Conservation (phyloP, 2,888 invertebrate genomes). For the Taenaris catops region DNA sequence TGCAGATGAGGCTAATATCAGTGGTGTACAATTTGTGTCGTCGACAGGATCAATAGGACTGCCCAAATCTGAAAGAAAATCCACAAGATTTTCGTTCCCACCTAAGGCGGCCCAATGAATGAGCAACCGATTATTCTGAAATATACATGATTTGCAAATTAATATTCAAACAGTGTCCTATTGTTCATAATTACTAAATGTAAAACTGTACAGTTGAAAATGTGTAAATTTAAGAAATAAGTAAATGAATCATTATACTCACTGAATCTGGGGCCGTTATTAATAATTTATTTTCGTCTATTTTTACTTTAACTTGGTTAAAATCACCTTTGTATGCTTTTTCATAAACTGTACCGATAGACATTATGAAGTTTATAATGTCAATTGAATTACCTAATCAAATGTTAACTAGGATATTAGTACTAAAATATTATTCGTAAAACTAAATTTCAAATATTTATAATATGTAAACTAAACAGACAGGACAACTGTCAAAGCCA, state of each 20-base stretch:
- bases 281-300: conserved; percentile 72
- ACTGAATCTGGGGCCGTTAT: conserved; percentile 50
- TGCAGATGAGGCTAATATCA: conserved; percentile 90
- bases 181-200: not conserved
- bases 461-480: too few relatives aligned
- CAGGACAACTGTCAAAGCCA: too few relatives aligned
- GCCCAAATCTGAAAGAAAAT: conserved; percentile 82
- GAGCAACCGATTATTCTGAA: conserved; percentile 84
- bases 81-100: conserved; percentile 87
- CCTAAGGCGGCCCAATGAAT: conserved; percentile 91
- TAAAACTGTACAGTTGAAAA: not conserved
- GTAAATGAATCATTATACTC: conserved; percentile 26
- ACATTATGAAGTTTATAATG: conserved; percentile 36
- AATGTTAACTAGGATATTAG: too few relatives aligned
- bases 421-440: too few relatives aligned
- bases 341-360: conserved; percentile 78
- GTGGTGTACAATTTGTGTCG: conserved; percentile 88
- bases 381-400: too few relatives aligned
- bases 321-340: conserved; percentile 87
- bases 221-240: too few relatives aligned
- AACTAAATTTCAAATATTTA: too few relatives aligned
- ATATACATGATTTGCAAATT: not conserved
- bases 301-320: conserved; percentile 81
- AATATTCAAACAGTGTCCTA: not conserved
- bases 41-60: conserved; percentile 85